These are phyloP conservation scores for Meda fulgida DNA, from an alignment of 2,797 vertebrate species.

Conservation along the genomic window DNA sequence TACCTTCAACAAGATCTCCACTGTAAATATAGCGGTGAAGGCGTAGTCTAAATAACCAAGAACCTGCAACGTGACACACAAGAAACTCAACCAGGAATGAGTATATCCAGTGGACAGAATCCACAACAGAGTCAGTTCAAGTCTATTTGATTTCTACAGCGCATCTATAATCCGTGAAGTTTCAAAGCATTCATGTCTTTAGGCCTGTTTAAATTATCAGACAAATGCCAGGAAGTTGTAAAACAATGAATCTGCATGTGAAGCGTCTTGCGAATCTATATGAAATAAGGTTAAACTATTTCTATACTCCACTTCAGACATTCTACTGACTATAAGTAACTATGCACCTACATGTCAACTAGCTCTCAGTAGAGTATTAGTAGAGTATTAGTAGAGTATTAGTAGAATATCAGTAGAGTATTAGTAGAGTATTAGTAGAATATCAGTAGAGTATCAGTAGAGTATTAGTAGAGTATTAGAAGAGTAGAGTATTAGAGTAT, in stretches of 20 bases:
- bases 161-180: not conserved
- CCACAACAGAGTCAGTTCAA: not conserved
- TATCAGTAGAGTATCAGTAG: too few relatives aligned
- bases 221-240: not conserved
- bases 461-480: too few relatives aligned
- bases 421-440: too few relatives aligned
- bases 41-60: slow-evolving; percentile 99
- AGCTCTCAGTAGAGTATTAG: too few relatives aligned
- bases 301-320: too few relatives aligned
- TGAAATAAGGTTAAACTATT: too few relatives aligned
- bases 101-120: not conserved
- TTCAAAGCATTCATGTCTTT: not conserved
- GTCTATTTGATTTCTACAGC: not conserved
- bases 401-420: too few relatives aligned
- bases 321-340: too few relatives aligned
- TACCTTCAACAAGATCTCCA: slow-evolving; percentile 99
- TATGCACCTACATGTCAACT: too few relatives aligned
- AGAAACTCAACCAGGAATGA: not conserved
- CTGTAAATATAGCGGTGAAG: slow-evolving; percentile 99
- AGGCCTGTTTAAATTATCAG: not conserved
- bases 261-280: not conserved
- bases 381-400: too few relatives aligned
- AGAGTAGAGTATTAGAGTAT: too few relatives aligned
- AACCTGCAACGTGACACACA: slow-evolving; percentile 83
- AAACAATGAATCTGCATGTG: not conserved